Evolutionary conservation across 2,797 vertebrate genomes (phyloP), one percentile per base, ranked within the genome.

Genomic region (Microctenopoma steveboyesi): DNA sequence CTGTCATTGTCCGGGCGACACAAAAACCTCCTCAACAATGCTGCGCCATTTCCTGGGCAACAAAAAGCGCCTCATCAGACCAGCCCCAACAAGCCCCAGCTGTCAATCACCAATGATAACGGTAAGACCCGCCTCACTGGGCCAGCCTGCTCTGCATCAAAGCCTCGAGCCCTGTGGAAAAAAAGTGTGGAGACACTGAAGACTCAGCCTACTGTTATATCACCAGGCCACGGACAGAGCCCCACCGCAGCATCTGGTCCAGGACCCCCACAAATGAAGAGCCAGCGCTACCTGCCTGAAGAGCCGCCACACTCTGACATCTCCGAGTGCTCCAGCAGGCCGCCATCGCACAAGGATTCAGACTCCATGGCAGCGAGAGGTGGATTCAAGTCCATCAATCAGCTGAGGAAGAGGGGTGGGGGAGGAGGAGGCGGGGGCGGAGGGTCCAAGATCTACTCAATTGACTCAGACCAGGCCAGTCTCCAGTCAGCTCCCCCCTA

Each of bases 11-110:
- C 95, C 69, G 96, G 94, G 66, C 92, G 96, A 68, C 96, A 96
- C 83, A 98, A 98, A 88, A 97, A 99, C 89, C 95, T 96, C 84
- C 96, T 99, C 33, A 99, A 98, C 90, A 99, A 98, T 81, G 96
- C 95, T 0, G 94, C 96, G 18, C 96, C 97, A 74, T 92, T 94
- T 82, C 91, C 93, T 0, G 86, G 83, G 64, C 93, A 91, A 76
- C 91, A 77, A 40, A 95, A 97, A 69, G 92, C 95, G 0, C 87
- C 68, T 6, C 82, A 16, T 43, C 88, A 97, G 76, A 93, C 95
- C 78, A 98, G 97, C 83, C 95, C 97, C 54, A 97, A 93, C 81
- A 97, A 96, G 0, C 95, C 96, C 33, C 96, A 97, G 73, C 95
- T 97, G 77, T 94, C 96, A 0, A 93, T 97, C 76, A 95, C 94